Evolutionary conservation across 2,888 invertebrate species (phyloP).

Genomic region (Callyntrura guangdongensis): DNA sequence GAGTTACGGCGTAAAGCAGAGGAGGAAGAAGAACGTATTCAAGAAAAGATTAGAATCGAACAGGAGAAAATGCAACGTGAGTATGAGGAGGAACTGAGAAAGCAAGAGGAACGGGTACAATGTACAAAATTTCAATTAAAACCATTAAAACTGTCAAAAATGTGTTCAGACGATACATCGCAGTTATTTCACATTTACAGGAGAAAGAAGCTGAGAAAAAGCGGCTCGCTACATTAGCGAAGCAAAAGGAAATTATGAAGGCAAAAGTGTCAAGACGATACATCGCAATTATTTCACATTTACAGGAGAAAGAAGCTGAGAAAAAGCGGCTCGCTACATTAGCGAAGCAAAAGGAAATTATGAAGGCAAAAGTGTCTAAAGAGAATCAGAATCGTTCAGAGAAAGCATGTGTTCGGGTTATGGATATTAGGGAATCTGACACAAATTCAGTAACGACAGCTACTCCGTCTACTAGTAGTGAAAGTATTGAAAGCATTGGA

Average conservation of each 20-base stretch:
- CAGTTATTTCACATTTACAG: conserved; percentile 39
- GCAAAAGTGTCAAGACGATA: not conserved
- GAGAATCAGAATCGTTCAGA: not conserved
- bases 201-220: conserved; percentile 56
- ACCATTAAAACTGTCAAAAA: too few species aligned
- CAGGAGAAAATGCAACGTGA: conserved; percentile 80
- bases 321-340: conserved; percentile 33
- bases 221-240: conserved; percentile 22
- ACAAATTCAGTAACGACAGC: not conserved
- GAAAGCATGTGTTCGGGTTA: not conserved
- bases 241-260: conserved; percentile 51
- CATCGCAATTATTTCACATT: conserved; percentile 2
- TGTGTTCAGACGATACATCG: not conserved
- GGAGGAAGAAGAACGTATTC: conserved; percentile 80
- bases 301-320: conserved; percentile 62
- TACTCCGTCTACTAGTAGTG: conserved; percentile 36
- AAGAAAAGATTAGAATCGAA: conserved; percentile 79
- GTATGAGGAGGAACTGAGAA: conserved; percentile 78
- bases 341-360: conserved; percentile 51
- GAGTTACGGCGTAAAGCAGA: conserved; percentile 67
- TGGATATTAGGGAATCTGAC: not conserved
- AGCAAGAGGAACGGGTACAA: conserved; percentile 64
- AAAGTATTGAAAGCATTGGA: conserved; percentile 66
- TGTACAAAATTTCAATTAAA: not conserved
- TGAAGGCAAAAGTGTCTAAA: conserved; percentile 19